These are phyloP conservation scores for Magallana ariakensis DNA, from an alignment of 1,140 invertebrate genomes.

Conservation along the genomic window DNA sequence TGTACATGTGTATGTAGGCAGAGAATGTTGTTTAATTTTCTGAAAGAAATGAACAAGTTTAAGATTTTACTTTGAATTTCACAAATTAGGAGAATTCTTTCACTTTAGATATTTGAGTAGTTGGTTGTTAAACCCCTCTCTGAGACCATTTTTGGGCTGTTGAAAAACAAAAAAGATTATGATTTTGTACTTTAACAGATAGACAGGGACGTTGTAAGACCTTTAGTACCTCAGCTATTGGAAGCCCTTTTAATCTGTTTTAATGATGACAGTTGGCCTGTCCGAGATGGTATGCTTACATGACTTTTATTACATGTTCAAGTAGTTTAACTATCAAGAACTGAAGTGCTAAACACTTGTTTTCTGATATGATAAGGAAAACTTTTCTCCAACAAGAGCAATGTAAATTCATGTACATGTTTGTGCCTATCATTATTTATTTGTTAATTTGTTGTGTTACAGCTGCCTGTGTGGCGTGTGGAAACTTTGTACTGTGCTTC, in stretches of 20 bases:
- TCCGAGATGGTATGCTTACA: conserved; percentile 81
- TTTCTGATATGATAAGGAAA: not conserved
- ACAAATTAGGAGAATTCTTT: too few species aligned
- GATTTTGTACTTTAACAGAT: conserved; percentile 71
- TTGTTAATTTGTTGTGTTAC: conserved; percentile 64
- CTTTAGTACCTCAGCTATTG: conserved; percentile 79
- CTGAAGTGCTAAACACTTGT: not conserved
- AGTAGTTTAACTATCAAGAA: not conserved
- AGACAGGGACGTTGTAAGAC: conserved; percentile 76
- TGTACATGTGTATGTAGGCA: too few species aligned
- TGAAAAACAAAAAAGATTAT: too few species aligned
- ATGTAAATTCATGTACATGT: not conserved
- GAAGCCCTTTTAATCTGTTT: conserved; percentile 81
- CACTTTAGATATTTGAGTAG: too few species aligned
- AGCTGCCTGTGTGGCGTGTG: conserved; percentile 84
- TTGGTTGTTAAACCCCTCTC: too few species aligned
- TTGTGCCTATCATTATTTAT: too few species aligned
- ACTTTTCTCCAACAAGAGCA: not conserved
- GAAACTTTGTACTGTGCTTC: conserved; percentile 82
- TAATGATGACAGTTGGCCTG: conserved; percentile 83
- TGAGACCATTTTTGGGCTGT: too few species aligned
- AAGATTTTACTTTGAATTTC: too few species aligned
- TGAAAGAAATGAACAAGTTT: too few species aligned
- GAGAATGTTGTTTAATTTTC: not conserved
- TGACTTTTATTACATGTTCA: not conserved